Base-by-base conservation (phyloP, 92 coral and sea anemone species). In the Desmophyllum pertusum region DNA sequence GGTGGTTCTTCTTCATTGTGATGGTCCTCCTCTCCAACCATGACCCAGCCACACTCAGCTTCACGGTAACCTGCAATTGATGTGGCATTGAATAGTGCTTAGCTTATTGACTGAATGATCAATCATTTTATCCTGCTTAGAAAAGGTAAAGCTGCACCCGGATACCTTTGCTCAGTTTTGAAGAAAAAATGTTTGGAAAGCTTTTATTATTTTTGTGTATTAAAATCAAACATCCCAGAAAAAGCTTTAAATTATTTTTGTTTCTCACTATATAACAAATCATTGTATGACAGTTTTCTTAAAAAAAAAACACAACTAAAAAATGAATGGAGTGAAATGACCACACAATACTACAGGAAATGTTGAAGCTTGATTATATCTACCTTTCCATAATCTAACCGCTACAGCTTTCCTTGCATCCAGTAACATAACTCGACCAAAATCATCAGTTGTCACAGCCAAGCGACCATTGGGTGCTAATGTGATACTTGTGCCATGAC, bases 11-110 rank as follows among this genome's bases (percentile, higher is more conserved):
- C 78, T 10, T 80, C 86, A 21, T n/a, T n/a, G n/a, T 91, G 92
- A 35, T 88, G 90, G 42, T 83, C 84, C 46, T 96, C 98, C 50
- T 96, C 98, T 77, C 88, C 93, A 27, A 97, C 97, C 75, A 95
- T 92, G 61, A 97, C 91, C 99, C 99, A 97, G 33, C 97, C 99
- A 81, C 99, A 97, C 78, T 97, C 98, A 18, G 99, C 99, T 65
- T 94, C 99, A 41, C 99, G 99, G 85, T 97, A 97, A 46, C 99
- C 99, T 97, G 50, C 23, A 41, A n/a, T n/a, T n/a, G n/a, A 35
- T 23, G 6, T 6, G 27, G 15, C 0, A 40, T 23, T 38, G 9
- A 36, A 14, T 18, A 36, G 25, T 3, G 41, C 18, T 51, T 51
- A n/a, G n/a, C 2, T 25, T 30, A 30, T 30, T 29, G 6, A 76